These are phyloP conservation scores for Aphelocoma californica DNA, from an alignment of 2,797 vertebrate species.

Conservation along the genomic window DNA sequence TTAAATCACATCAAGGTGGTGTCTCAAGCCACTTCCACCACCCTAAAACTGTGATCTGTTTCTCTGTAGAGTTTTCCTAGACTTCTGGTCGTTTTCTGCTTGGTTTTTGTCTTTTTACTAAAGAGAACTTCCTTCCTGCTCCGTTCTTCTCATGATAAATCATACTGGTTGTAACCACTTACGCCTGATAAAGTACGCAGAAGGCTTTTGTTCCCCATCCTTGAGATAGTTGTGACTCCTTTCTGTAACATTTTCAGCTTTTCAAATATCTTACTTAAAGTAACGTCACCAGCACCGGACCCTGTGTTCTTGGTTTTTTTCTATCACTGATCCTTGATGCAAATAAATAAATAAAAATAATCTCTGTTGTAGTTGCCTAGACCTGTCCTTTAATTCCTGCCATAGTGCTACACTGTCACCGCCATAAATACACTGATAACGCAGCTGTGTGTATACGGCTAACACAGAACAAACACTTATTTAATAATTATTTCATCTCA, in stretches of 20 bases:
- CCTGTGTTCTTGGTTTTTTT: rapidly evolving
- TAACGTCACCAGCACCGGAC: background rate
- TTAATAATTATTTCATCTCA: background rate
- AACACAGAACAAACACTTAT: background rate
- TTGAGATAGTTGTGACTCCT: background rate
- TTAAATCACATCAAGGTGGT: background rate
- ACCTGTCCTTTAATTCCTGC: background rate
- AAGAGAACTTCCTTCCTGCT: background rate
- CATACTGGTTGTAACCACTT: background rate
- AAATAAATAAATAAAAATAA: background rate
- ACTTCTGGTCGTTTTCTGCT: background rate
- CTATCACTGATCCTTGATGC: background rate
- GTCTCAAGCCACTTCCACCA: background rate
- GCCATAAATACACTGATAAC: background rate
- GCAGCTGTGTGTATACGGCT: background rate
- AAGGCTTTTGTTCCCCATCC: background rate
- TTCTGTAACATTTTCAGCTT: background rate
- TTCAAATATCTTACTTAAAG: background rate
- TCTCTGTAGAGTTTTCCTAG: background rate
- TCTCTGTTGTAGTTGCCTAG: background rate
- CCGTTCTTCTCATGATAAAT: background rate
- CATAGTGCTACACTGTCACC: rapidly evolving
- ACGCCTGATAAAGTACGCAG: background rate
- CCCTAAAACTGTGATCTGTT: background rate
- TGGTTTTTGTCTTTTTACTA: background rate